Conservation (phyloP, 2,797 vertebrate species). For the Chloroceryle inda region DNA sequence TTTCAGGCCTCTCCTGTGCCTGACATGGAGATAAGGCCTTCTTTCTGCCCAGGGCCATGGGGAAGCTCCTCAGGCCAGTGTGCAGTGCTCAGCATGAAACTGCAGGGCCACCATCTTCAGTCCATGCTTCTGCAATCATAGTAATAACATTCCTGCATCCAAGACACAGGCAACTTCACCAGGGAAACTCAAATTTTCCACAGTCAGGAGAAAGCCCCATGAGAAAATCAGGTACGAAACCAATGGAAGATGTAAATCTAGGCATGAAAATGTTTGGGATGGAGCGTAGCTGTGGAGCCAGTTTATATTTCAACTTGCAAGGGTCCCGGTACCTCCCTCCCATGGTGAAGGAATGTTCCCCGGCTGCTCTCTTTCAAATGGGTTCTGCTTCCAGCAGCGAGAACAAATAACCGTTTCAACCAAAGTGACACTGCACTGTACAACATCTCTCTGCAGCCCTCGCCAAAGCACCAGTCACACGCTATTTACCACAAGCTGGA, state of each 20-base stretch:
- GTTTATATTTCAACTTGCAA: background rate
- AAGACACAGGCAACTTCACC: background rate
- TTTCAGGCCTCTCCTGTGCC: background rate
- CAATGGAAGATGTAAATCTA: background rate
- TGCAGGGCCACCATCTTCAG: background rate
- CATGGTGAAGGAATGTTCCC: background rate
- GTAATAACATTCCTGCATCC: background rate
- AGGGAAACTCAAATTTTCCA: background rate
- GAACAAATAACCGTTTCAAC: constrained; percentile 11
- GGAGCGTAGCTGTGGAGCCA: fast-evolving
- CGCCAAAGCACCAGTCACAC: constrained; percentile 26
- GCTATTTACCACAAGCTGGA: background rate
- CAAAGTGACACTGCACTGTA: background rate
- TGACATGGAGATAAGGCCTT: background rate
- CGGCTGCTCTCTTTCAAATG: background rate
- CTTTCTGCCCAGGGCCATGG: background rate
- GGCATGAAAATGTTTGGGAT: background rate
- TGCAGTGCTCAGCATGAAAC: background rate
- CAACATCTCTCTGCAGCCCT: background rate
- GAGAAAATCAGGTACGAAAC: background rate
- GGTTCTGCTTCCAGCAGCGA: background rate
- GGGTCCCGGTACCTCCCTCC: background rate
- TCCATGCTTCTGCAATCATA: background rate
- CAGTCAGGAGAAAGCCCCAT: background rate
- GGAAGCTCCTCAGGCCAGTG: background rate